These are phyloP conservation scores for Mellivora capensis DNA, from an alignment of 2,113 vertebrate genomes.

Conservation along the genomic window DNA sequence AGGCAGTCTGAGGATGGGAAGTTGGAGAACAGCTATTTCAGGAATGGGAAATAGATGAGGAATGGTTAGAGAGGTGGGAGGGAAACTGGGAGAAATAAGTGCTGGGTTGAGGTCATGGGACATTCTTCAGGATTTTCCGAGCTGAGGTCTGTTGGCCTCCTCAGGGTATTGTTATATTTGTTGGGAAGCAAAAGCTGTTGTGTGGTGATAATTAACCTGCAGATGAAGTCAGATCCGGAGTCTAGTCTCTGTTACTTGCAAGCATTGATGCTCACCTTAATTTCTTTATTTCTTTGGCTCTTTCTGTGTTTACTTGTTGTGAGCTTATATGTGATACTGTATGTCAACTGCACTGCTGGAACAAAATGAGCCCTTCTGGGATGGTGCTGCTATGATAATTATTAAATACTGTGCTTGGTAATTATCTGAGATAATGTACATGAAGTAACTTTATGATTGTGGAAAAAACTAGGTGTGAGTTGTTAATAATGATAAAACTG, in stretches of 20 bases:
- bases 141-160: background rate
- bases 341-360: background rate
- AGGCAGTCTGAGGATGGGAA: background rate
- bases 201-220: background rate
- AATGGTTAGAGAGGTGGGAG: background rate
- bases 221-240: background rate
- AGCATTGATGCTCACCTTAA: background rate
- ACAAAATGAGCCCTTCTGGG: background rate
- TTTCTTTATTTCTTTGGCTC: background rate
- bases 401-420: background rate
- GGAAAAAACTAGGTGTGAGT: background rate
- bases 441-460: background rate
- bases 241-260: background rate
- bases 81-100: background rate
- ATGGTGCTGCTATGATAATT: background rate
- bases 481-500: background rate
- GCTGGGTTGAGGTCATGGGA: rapidly evolving
- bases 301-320: background rate
- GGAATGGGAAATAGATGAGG: background rate
- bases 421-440: background rate
- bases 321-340: background rate
- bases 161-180: background rate
- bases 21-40: background rate
- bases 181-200: background rate
- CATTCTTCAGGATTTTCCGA: background rate